Base-by-base conservation (phyloP, 1,140 invertebrate genomes). In the Cyclargus thomasi region DNA sequence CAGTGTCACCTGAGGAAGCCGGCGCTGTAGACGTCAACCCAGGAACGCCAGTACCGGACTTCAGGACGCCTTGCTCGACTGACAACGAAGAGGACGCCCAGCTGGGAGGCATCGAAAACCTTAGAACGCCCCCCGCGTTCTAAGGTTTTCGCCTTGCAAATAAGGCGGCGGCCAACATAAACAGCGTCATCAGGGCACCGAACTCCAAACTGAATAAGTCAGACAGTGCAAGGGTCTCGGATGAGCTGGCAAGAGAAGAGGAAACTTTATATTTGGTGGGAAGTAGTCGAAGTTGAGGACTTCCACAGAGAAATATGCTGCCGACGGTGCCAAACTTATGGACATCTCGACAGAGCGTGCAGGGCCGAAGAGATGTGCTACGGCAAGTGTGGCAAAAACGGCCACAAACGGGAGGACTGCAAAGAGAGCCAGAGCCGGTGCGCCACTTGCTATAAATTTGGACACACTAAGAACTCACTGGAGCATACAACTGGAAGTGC, bases 281-380 rank as follows among this genome's bases (percentile, higher is more conserved):
- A 20, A 35, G 35, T 64, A 17, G 39, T 64, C 29, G n/a, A n/a
- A 2, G 47, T 53, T 2, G 47, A 6, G n/a, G 47, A 53, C n/a
- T 53, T 53, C 47, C 5, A 5, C n/a, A 53, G 5, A 3, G 47
- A 11, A 11, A 53, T 53, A 11, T 53, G 47, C 47, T 53, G 47
- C 47, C 10, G n/a, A 16, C 10, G 71, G 62, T 76, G 76, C 67
- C 76, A 80, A 23, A 70, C 69, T 18, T 78, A 75, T 20, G 76
- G 74, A 1, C 78, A 78, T 69, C 71, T 73, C 0, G 78, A 69
- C 23, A 76, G 74, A 20, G 68, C 53, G 65, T 78, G 76, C 64
- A 20, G 70, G 7, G 57, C 74, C 0, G 47, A 20, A 39, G 67
- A 65, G n/a, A n/a, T 10, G 8, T 53, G 59, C 0, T 76, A 74